These are phyloP conservation scores for Chouioia cunea DNA, from an alignment of 2,888 invertebrate species.

Conservation along the genomic window DNA sequence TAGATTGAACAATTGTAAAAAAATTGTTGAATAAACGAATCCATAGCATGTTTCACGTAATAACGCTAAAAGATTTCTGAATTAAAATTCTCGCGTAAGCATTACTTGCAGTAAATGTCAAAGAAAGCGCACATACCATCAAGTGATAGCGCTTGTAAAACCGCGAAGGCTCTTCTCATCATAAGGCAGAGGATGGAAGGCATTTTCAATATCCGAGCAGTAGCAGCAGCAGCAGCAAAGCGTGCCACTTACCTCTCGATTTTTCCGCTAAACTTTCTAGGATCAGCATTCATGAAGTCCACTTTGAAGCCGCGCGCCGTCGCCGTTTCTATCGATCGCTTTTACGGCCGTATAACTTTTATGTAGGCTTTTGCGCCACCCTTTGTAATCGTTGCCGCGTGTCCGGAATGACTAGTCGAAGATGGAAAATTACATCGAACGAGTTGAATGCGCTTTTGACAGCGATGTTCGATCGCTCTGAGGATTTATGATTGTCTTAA, in stretches of 20 bases:
- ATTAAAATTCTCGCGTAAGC: too few relatives aligned
- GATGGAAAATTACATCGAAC: slow-evolving; percentile 7
- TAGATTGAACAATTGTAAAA: too few relatives aligned
- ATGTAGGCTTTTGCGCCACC: neutral
- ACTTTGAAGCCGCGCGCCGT: slow-evolving; percentile 8
- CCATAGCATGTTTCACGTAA: too few relatives aligned
- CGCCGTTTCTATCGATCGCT: slow-evolving; percentile 24
- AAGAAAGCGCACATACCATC: too few relatives aligned
- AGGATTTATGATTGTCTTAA: too few relatives aligned
- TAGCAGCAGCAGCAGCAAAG: neutral
- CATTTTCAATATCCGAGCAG: slow-evolving; percentile 29
- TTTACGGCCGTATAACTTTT: slow-evolving; percentile 26
- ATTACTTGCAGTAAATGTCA: too few relatives aligned
- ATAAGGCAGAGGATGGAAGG: neutral
- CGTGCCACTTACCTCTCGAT: neutral
- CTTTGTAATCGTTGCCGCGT: slow-evolving; percentile 22
- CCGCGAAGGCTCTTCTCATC: slow-evolving; percentile 18
- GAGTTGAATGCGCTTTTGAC: too few relatives aligned
- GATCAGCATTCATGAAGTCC: slow-evolving; percentile 30
- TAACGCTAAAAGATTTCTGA: too few relatives aligned
- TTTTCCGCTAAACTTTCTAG: slow-evolving; percentile 24
- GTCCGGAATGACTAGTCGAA: slow-evolving; percentile 2
- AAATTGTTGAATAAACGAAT: too few relatives aligned
- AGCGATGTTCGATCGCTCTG: too few relatives aligned
- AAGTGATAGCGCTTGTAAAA: slow-evolving; percentile 7